Evolutionary conservation across 2,797 vertebrate species (phyloP), one percentile per base, ranked within the genome.

Genomic region (Botia almorhae): DNA sequence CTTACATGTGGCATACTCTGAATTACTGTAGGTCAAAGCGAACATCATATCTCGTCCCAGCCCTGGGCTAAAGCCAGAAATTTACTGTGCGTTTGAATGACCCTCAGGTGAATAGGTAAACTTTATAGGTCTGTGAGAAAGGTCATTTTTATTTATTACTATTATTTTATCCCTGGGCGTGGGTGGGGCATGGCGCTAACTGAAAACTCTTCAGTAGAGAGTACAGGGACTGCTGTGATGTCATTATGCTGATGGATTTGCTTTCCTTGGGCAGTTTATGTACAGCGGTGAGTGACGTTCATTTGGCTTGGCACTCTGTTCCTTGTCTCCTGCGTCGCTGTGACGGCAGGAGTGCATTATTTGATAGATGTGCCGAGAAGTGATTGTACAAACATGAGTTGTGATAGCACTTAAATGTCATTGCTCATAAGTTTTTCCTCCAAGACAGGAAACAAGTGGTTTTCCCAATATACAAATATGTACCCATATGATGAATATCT

Each of bases 191-290:
- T 43, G 46, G 50, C 65, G 58, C 68, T 64, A 71, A 29, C 55
- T 73, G 64, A 80, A 56, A 64, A 69, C 21, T 29, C 26, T 60
- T 61, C 71, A 76, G 68, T 36, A 72, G 60, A 53, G 29, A 53
- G 69, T 11, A 55, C 26, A 36, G 70, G 80, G 68, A 70, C 61
- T 8, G 39, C 39, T 81, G 78, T 80, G 70, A 74, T 64, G 72
- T 80, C 51, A 75, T 85, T 83, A 81, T 85, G 81, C 85, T 85
- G 82, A 87, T 83, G 81, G 69, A 43, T 69, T 82, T 78, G 17
- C 74, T 87, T 83, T 85, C 76, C 82, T 71, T 81, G 68, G 82
- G 84, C 82, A 82, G 84, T 83, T 82, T 83, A 80, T 75, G 80
- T 71, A 76, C 80, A 76, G 73, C 80, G 14, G 56, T 81, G 80